phyloP scores from a whole-genome alignment of 1,140 invertebrate genomes.

The Mya arenaria region DNA sequence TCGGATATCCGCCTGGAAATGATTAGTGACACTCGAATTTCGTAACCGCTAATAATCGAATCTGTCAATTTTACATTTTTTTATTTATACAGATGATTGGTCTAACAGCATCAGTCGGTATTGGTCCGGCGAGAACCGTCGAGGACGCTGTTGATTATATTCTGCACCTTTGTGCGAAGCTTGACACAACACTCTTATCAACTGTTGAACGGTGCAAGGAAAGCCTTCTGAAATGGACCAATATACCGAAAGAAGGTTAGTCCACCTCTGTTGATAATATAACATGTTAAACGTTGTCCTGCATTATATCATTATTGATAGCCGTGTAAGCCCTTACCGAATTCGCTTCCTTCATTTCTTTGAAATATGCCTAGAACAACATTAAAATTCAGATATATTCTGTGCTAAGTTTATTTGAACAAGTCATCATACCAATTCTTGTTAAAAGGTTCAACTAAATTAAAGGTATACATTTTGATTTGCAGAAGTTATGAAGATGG shows the following conservation, averaged over 20 bases:
- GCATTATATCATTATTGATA: not conserved
- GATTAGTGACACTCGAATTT: too few relatives aligned
- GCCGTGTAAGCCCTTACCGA: not conserved
- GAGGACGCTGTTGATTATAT: constrained; percentile 70
- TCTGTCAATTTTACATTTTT: not conserved
- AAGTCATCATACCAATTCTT: not conserved
- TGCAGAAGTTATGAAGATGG: constrained; percentile 16
- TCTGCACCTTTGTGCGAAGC: constrained; percentile 71
- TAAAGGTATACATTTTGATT: not conserved
- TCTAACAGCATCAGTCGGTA: constrained; percentile 77
- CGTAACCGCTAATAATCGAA: not conserved
- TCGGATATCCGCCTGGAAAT: not conserved
- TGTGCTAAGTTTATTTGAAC: not conserved
- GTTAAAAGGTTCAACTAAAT: not conserved
- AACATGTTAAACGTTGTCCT: not conserved
- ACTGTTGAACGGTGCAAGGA: constrained; percentile 65
- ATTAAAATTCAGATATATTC: not conserved
- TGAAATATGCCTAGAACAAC: not conserved
- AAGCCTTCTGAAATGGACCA: constrained; percentile 65
- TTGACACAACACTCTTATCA: constrained; percentile 69
- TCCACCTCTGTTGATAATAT: not conserved
- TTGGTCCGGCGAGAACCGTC: constrained; percentile 70
- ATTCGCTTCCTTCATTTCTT: not conserved
- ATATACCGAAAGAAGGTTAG: constrained; percentile 69
- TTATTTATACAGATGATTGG: constrained; percentile 71